phyloP scores from a whole-genome alignment of 2,113 vertebrate species.

The Lathamus discolor region DNA sequence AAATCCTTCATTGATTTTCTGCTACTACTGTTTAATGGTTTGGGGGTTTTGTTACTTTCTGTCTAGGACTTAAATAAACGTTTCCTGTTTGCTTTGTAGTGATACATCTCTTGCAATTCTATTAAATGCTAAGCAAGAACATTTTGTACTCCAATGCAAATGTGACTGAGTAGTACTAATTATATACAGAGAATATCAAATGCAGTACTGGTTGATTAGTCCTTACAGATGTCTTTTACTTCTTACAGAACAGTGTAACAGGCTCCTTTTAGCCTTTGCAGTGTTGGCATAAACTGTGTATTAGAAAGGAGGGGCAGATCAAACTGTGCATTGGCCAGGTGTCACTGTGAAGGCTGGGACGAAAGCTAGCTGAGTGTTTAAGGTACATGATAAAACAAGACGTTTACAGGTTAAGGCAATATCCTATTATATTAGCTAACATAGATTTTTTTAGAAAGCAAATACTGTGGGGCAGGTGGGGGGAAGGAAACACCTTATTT shows the following conservation, averaged over 20 bases:
- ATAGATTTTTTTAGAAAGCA: background rate
- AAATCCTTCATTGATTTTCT: background rate
- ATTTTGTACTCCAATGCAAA: background rate
- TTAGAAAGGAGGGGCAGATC: background rate
- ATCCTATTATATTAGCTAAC: background rate
- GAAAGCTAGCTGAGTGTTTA: background rate
- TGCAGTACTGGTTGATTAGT: background rate
- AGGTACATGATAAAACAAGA: background rate
- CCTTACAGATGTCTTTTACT: background rate
- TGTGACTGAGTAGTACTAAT: background rate
- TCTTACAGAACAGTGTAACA: background rate
- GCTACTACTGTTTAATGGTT: background rate
- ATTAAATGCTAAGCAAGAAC: background rate
- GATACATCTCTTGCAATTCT: background rate
- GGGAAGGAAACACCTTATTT: background rate
- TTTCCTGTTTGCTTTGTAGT: background rate
- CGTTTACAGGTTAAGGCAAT: background rate
- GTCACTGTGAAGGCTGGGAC: background rate
- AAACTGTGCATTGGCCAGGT: background rate
- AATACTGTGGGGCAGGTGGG: background rate
- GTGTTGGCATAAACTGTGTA: background rate
- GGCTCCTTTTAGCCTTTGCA: background rate
- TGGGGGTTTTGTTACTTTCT: background rate
- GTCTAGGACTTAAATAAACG: background rate
- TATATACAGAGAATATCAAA: background rate